phyloP scores from a whole-genome alignment of 2,888 invertebrate genomes.

The Callosobruchus maculatus region DNA sequence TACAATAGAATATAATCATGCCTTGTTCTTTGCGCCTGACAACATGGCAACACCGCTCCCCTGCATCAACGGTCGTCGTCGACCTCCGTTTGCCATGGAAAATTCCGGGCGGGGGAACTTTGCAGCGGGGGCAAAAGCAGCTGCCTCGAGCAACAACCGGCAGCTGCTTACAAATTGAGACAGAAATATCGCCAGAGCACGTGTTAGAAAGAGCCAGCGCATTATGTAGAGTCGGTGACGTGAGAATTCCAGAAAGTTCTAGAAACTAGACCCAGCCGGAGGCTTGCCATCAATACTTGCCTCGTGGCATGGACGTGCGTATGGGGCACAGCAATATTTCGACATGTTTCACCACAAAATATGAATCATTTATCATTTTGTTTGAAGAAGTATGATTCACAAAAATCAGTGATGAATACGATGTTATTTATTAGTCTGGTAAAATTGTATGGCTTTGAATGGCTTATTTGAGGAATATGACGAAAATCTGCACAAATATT shows the following conservation, averaged over 20 bases:
- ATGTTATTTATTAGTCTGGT: too few relatives aligned
- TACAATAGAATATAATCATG: too few relatives aligned
- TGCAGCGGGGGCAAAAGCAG: not conserved
- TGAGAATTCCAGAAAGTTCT: not conserved
- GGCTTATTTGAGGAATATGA: too few relatives aligned
- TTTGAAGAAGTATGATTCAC: too few relatives aligned
- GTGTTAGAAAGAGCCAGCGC: not conserved
- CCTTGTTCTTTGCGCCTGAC: too few relatives aligned
- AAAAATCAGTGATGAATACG: too few relatives aligned
- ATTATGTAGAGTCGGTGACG: not conserved
- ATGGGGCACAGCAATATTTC: not conserved
- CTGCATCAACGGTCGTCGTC: not conserved
- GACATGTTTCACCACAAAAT: not conserved
- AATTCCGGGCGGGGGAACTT: not conserved
- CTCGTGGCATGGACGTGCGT: not conserved
- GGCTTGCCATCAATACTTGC: not conserved
- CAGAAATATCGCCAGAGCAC: not conserved
- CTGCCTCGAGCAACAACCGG: not conserved
- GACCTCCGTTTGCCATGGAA: not conserved
- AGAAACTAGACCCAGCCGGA: not conserved
- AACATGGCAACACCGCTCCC: not conserved
- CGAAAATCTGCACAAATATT: too few relatives aligned
- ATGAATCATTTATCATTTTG: not conserved
- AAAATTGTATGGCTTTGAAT: too few relatives aligned
- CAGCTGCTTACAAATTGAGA: not conserved